Conservation (phyloP, 2,113 vertebrate genomes). For the Speoplatyrhinus poulsoni region DNA sequence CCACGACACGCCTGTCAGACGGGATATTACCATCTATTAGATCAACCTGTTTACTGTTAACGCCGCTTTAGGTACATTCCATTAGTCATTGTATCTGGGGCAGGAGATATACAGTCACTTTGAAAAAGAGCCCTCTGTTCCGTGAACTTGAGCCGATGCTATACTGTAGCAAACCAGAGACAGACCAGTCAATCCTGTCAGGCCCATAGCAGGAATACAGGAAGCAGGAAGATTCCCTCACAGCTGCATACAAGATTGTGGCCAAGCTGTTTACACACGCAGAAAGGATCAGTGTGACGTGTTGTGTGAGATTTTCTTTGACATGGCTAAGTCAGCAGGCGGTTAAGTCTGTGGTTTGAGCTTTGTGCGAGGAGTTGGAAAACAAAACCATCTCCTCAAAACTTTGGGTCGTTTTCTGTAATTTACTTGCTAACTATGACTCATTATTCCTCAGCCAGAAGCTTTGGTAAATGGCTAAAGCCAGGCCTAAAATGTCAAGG, state of each 20-base stretch:
- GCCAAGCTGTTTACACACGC: constrained; percentile 47
- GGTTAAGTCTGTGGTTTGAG: constrained; percentile 49
- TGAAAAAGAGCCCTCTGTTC: constrained; percentile 7
- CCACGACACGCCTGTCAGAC: constrained; percentile 41
- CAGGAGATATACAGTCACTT: constrained; percentile 1
- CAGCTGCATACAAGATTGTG: constrained; percentile 23
- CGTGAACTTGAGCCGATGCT: constrained; percentile 14
- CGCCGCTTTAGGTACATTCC: constrained; percentile 9
- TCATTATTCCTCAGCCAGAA: no score
- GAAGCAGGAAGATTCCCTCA: constrained; percentile 9
- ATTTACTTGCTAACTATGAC: neutral
- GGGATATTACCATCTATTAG: constrained; percentile 18
- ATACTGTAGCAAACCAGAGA: constrained; percentile 21
- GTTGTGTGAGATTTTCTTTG: constrained; percentile 54
- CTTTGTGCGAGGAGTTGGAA: constrained; percentile 51
- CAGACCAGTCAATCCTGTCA: constrained; percentile 22
- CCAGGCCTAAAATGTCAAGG: no score
- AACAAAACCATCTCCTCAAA: constrained; percentile 64
- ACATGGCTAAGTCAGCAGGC: constrained; percentile 50
- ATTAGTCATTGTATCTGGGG: constrained; percentile 19
- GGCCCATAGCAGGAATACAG: constrained; percentile 26
- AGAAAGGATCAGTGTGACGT: constrained; percentile 38
- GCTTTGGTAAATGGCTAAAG: neutral
- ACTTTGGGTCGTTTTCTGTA: constrained; percentile 17
- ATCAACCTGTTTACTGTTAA: constrained; percentile 25